Conservation (phyloP, 1,140 invertebrate species). For the Drosophila subobscura region DNA sequence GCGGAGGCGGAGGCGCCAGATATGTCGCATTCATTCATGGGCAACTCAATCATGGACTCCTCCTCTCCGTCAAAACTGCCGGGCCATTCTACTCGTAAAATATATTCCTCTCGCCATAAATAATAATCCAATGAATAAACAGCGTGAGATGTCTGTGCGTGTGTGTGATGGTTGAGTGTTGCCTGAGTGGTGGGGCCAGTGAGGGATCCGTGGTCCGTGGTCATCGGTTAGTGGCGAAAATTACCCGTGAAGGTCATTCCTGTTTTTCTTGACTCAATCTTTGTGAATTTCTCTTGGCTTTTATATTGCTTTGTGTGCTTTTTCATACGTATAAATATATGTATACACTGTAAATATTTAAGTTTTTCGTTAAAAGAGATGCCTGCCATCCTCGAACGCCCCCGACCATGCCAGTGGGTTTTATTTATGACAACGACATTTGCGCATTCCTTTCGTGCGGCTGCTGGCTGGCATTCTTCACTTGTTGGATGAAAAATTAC, state of each 20-base stretch:
- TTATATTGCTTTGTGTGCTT: conserved; percentile 4
- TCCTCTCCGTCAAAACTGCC: neutral
- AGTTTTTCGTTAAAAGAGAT: conserved; percentile 29
- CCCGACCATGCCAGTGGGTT: conserved; percentile 6
- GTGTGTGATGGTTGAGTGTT: too few relatives aligned
- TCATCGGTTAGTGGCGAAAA: conserved; percentile 46
- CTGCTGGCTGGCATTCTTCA: conserved; percentile 48
- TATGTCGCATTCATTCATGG: conserved; percentile 28
- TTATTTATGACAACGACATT: conserved; percentile 79
- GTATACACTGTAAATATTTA: neutral
- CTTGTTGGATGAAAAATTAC: conserved; percentile 69
- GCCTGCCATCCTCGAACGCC: conserved; percentile 1
- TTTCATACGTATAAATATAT: neutral
- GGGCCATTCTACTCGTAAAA: too few relatives aligned
- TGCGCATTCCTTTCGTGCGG: conserved; percentile 64
- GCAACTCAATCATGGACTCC: conserved; percentile 37
- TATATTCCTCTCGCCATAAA: conserved; percentile 18
- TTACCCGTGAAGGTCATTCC: conserved; percentile 59
- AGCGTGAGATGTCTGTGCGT: neutral
- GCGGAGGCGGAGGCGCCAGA: neutral
- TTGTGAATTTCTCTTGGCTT: conserved; percentile 3
- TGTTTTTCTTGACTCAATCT: conserved; percentile 39
- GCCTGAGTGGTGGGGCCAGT: too few relatives aligned
- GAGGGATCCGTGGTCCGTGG: too few relatives aligned
- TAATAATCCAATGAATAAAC: conserved; percentile 34